Base-by-base conservation (phyloP, 2,888 invertebrate species). In the Dynastes tityus region DNA sequence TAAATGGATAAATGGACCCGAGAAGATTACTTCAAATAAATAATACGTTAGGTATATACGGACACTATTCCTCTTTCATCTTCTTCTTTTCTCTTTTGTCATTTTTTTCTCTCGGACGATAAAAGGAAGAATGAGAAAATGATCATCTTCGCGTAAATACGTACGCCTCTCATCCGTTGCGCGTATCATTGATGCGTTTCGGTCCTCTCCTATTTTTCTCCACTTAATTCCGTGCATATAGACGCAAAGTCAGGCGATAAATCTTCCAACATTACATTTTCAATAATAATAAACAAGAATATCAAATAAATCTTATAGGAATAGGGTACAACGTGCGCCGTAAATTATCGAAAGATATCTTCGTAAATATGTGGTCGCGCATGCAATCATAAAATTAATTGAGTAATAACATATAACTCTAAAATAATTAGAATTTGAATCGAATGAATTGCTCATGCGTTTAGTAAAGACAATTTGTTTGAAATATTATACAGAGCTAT, bases 261-360 rank as follows among this genome's bases (percentile, higher is more conserved):
- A 79, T 79, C 70, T 61, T 75, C 70, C 13, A 51, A 68, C 75
- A 76, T 76, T 70, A 76, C 67, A 79, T 76, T 79, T 79, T 79
- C 79, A 79, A 79, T 79, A 79, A 79, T 79, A 79, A 79, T 76
- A 79, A 79, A 79, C 79, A 45, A 61, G 61, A 51, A 71, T 74
- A 76, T 79, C 76, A 76, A 67, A 79, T 79, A 79, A 79, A 79
- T 79, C 79, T 79, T 79, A 70, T 27, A 16, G 51, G 13, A 11
- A 27, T 49, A 61, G 16, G 32, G 68, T 70, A 70, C 79, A 40
- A 45, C 79, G 76, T 70, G 58, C 76, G 76, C 61, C 74, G 61
- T 79, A 79, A 76, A 76, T 76, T 76, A 79, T 61, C 61, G 79
- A 79, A 76, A 79, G 75, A 79, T 63, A 79, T 79, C 63, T 76